Evolutionary conservation across 2,113 vertebrate species (phyloP), one percentile per base, ranked within the genome.

Genomic region (Passerina amoena): DNA sequence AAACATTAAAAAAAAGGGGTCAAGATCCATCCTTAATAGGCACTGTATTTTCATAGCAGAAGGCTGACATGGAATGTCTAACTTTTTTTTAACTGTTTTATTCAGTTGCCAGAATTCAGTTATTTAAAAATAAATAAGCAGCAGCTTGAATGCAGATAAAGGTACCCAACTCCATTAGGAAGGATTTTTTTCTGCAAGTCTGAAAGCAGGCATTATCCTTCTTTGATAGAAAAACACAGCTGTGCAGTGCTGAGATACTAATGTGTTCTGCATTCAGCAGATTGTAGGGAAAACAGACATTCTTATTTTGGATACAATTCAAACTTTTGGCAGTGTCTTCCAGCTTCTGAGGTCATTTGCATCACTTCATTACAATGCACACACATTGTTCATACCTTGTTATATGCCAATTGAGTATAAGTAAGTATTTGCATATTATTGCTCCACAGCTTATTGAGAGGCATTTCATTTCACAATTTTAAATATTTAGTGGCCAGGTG

Each of bases 401-500:
- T 97, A 84, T 90, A 60, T 87, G 76, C 83, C 33, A 11, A 90
- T 89, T 91, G 56, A 91, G 83, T 91, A 12, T 89, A 95, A 95
- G 59, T 86, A 96, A 82, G 56, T 87, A 96, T 95, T 90, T 94
- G 42, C 54, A 24, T 92, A 85, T 78, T 85, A 69, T 78, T 88
- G 57, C 68, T 96, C 18, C 37, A 51, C 24, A 65, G 72, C 44
- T 94, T 90, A 84, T 82, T 94, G 89, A 97, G 63, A 97, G 42
- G 23, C 48, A 95, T 97, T 97, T 97, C 18, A 82, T 97, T 96
- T 90, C 50, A 89, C 75, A 60, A 76, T 72, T 93, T 97, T 94
- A 95, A 97, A 97, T 97, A 97, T 97, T 97, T 95, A 97, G 91
- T 78, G 82, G 90, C 82, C 80, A 87, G 84, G 90, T 97, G 88